Evolutionary conservation across 2,888 invertebrate genomes (phyloP).

Genomic region (Hemithea aestivaria): DNA sequence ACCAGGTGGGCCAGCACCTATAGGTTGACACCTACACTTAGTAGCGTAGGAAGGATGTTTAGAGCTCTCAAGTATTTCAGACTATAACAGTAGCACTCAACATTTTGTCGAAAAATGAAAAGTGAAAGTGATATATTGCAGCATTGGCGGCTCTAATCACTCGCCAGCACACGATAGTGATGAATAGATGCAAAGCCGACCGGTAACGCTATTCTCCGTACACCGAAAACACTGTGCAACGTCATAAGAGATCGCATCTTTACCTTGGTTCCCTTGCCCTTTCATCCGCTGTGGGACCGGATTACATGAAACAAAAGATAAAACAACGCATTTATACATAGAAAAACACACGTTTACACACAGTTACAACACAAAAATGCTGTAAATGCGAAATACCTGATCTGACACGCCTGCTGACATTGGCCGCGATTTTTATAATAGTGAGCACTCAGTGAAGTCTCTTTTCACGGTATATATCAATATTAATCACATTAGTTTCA

Average conservation of each 20-base stretch:
- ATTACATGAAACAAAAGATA: slow-evolving; percentile 79
- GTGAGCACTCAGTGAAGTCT: slow-evolving; percentile 72
- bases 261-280: slow-evolving; percentile 92
- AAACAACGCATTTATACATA: slow-evolving; percentile 43
- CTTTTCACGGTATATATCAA: slow-evolving; percentile 61
- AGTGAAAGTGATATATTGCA: slow-evolving; percentile 47
- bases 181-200: slow-evolving; percentile 58
- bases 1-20: slow-evolving; percentile 23
- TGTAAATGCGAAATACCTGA: slow-evolving; percentile 83
- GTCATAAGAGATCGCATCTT: slow-evolving; percentile 63
- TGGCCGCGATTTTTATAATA: slow-evolving; percentile 83
- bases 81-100: too few relatives aligned
- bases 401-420: slow-evolving; percentile 96
- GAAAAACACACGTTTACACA: slow-evolving; percentile 28
- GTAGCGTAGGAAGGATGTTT: slow-evolving; percentile 11
- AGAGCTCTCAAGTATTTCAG: too few relatives aligned
- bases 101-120: too few relatives aligned
- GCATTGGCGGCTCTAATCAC: slow-evolving; percentile 43
- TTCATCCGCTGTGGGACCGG: slow-evolving; percentile 85
- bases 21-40: slow-evolving; percentile 25
- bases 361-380: slow-evolving; percentile 44
- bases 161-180: slow-evolving; percentile 27
- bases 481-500: slow-evolving; percentile 74
- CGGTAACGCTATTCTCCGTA: slow-evolving; percentile 56
- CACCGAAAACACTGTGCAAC: slow-evolving; percentile 70